phyloP scores from a whole-genome alignment of 1,140 invertebrate genomes.

The Listronotus bonariensis region DNA sequence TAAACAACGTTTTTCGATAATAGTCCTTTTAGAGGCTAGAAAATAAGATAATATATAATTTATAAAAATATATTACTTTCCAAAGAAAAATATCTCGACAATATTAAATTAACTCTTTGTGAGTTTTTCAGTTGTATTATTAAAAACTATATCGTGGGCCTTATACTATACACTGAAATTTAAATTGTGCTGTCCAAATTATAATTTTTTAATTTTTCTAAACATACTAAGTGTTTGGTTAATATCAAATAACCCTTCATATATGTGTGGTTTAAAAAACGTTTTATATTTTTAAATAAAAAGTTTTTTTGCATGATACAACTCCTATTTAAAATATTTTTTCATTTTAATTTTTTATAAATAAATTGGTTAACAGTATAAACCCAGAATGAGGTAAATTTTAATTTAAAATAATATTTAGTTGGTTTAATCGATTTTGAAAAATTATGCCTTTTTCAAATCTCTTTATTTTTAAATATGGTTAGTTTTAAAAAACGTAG shows the following conservation, averaged over 20 bases:
- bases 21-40: constrained; percentile 42
- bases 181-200: constrained; percentile 59
- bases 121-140: constrained; percentile 58
- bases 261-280: no score
- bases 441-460: no score
- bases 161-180: constrained; percentile 59
- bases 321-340: no score
- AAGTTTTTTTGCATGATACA: no score
- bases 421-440: no score
- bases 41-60: constrained; percentile 42
- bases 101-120: constrained; percentile 57
- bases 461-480: no score
- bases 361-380: no score
- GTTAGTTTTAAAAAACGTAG: no score
- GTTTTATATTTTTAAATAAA: no score
- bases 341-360: no score
- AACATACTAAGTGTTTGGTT: constrained; percentile 12
- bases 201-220: constrained; percentile 28
- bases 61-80: constrained; percentile 49
- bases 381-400: no score
- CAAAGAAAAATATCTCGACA: constrained; percentile 57
- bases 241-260: not conserved
- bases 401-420: no score
- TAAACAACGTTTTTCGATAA: constrained; percentile 13
- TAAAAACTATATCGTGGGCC: constrained; percentile 59